These are phyloP conservation scores for Plodia interpunctella DNA, from an alignment of 1,140 invertebrate species.

Conservation along the genomic window DNA sequence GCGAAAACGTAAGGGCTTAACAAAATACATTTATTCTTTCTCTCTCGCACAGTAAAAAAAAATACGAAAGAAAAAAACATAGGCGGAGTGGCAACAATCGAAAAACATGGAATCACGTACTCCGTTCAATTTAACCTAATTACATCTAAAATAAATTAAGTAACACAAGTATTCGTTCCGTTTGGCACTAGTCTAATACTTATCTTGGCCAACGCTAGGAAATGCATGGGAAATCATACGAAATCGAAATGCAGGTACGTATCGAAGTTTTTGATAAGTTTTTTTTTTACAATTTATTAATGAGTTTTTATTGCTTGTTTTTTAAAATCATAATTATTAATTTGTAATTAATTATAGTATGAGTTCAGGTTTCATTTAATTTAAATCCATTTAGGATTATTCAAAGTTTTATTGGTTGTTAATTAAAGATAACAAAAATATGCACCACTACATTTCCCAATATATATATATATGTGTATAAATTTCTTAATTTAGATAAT, in stretches of 20 bases:
- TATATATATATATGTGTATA: no score
- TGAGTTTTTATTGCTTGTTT: no score
- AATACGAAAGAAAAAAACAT: slow-evolving; percentile 19
- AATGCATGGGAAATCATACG: slow-evolving; percentile 35
- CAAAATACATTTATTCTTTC: not conserved
- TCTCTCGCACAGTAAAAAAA: not conserved
- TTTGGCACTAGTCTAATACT: slow-evolving; percentile 71
- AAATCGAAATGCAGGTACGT: slow-evolving; percentile 18
- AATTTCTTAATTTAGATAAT: no score
- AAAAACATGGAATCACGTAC: slow-evolving; percentile 27
- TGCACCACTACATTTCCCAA: no score
- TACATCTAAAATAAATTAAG: slow-evolving; percentile 61
- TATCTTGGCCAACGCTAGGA: slow-evolving; percentile 35
- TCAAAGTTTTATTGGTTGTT: no score
- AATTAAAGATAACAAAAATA: no score
- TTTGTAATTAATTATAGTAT: no score
- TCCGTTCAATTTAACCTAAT: slow-evolving; percentile 26
- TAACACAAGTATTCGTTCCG: slow-evolving; percentile 40
- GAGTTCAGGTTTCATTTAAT: no score
- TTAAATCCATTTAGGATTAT: no score
- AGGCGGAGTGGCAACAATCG: slow-evolving; percentile 43
- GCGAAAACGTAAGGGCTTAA: not conserved
- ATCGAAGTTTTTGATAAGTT: not conserved
- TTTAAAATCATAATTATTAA: no score
- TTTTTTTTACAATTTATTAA: no score